Evolutionary conservation across 2,797 vertebrate genomes (phyloP).

Genomic region (Pseudomugil tenellus): DNA sequence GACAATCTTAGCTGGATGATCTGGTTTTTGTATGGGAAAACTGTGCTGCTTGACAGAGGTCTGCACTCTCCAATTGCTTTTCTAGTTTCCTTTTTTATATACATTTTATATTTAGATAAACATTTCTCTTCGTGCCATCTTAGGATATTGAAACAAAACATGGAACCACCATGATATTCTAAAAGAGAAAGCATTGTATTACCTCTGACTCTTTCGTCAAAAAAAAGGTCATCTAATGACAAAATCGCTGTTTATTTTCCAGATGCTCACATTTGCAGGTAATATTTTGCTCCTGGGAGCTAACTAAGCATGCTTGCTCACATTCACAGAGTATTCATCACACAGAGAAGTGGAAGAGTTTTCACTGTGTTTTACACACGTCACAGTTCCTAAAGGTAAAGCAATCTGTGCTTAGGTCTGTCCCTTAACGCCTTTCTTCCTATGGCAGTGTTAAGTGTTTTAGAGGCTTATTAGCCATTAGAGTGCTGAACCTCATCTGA

Average conservation of each 20-base stretch:
- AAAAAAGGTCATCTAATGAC: neutral
- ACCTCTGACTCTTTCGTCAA: neutral
- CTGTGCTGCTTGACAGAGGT: no score
- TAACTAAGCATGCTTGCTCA: neutral
- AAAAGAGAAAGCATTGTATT: neutral
- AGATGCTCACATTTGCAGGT: slow-evolving; percentile 10
- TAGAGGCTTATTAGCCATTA: slow-evolving; percentile 72
- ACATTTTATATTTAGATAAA: slow-evolving; percentile 13
- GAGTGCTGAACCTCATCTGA: slow-evolving; percentile 63
- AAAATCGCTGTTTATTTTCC: neutral
- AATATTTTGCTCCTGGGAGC: neutral
- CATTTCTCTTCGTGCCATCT: slow-evolving; percentile 12
- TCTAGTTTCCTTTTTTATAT: slow-evolving; percentile 2
- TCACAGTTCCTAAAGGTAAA: slow-evolving; percentile 9
- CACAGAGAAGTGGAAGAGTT: neutral
- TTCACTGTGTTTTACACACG: neutral
- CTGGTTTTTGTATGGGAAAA: no score
- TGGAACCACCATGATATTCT: neutral
- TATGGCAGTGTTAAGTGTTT: slow-evolving; percentile 42
- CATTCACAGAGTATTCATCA: neutral
- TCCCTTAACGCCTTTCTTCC: slow-evolving; percentile 28
- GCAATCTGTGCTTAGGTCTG: slow-evolving; percentile 15
- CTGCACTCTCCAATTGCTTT: no score
- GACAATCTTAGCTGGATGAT: no score
- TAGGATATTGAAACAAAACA: slow-evolving; percentile 12